Conservation (phyloP, 1,140 invertebrate species). For the Gyrodactylus bullatarudis region DNA sequence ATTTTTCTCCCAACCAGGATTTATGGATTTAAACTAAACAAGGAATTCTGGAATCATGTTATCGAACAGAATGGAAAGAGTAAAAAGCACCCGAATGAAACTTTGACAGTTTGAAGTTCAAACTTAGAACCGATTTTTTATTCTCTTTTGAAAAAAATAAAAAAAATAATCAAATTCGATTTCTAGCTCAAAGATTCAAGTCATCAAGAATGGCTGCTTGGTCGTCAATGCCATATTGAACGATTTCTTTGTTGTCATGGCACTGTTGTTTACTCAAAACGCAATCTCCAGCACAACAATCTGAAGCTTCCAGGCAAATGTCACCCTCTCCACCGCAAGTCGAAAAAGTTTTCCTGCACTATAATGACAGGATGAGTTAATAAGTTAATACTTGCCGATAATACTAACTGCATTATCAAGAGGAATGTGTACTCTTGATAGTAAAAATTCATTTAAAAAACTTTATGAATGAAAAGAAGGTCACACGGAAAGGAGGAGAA, state of each 20-base stretch:
- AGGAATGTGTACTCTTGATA: not conserved
- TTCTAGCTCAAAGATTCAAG: not conserved
- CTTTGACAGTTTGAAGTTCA: too few species aligned
- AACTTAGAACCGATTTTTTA: not conserved
- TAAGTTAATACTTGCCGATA: too few species aligned
- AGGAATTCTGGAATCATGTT: not conserved
- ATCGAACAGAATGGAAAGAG: not conserved
- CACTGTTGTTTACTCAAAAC: not conserved
- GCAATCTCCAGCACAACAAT: not conserved
- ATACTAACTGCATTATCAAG: too few species aligned
- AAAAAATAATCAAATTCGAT: not conserved
- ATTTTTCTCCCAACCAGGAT: not conserved
- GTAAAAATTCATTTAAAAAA: not conserved
- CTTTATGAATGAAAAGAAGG: not conserved
- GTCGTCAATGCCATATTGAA: not conserved
- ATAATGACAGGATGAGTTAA: too few species aligned
- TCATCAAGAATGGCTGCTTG: too few species aligned
- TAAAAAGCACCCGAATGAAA: too few species aligned
- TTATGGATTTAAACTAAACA: not conserved
- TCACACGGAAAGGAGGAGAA: not conserved
- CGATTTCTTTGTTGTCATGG: not conserved
- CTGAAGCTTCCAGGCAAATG: not conserved
- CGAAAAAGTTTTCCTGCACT: not conserved
- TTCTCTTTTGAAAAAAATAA: not conserved
- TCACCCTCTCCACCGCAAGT: not conserved